Base-by-base conservation (phyloP, 2,888 invertebrate species). In the Tenthredo distinguenda region DNA sequence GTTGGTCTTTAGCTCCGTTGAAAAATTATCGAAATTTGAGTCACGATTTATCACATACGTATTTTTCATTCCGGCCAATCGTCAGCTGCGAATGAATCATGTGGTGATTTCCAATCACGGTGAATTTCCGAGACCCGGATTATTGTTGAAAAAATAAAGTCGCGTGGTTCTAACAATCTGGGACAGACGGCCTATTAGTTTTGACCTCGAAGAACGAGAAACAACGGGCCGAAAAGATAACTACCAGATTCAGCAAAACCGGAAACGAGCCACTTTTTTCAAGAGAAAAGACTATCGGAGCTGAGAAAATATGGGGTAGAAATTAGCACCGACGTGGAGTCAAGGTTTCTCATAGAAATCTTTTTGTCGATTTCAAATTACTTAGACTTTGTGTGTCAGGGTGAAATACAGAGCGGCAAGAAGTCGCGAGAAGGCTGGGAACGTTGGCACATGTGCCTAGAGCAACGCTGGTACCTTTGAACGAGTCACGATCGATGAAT, bases 401-500 rank as follows among this genome's bases (percentile, higher is more conserved):
- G 77, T 77, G 55, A 77, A n/a, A 77, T 55, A 77, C 15, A 81
- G 4, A 62, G n/a, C 9, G 62, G n/a, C 62, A 81, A 81, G 62
- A 81, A 81, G 62, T 12, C 5, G 37, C 50, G 58, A 58, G 81
- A 62, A 81, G 50, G 81, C 58, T 62, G 81, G 81, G 62, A 81
- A 58, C 81, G n/a, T 40, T 37, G 31, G 50, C 31, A 62, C 47
- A 62, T 62, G 62, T 58, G 21, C 40, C 40, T 40, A 37, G 62
- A 15, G 40, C 21, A 40, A 6, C 18, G 26, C 34, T 26, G 18
- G 40, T 74, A 74, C 62, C 81, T 81, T 81, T 81, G 81, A 34
- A 58, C 81, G 40, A 81, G 81, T 81, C 81, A 81, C 81, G 81
- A 81, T 81, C 81, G 81, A 62, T 21, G 81, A 81, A 62, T 62